These are phyloP conservation scores for Coptotermes formosanus DNA, from an alignment of 1,140 invertebrate genomes.

Conservation along the genomic window DNA sequence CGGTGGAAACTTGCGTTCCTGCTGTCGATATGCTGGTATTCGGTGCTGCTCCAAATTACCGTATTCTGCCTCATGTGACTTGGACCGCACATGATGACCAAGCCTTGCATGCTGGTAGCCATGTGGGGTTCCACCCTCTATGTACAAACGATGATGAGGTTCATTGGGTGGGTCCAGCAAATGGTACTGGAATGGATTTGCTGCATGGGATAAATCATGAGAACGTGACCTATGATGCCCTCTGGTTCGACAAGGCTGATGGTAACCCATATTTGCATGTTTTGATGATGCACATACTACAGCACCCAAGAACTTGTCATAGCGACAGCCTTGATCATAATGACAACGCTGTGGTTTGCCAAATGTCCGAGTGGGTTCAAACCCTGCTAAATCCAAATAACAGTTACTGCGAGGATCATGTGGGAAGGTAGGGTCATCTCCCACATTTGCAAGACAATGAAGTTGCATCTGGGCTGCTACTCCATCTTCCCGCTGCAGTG, in stretches of 20 bases:
- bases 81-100: conserved; percentile 37
- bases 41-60: conserved; percentile 1
- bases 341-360: neutral
- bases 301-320: conserved; percentile 49
- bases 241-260: conserved; percentile 44
- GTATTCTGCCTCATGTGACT: conserved; percentile 37
- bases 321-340: conserved; percentile 46
- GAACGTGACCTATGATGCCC: conserved; percentile 49
- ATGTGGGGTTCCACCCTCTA: neutral
- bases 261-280: conserved; percentile 44
- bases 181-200: conserved; percentile 45
- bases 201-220: conserved; percentile 50
- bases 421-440: neutral
- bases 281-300: conserved; percentile 54
- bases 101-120: neutral
- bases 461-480: conserved; percentile 3
- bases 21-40: neutral
- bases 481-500: conserved; percentile 15
- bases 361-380: conserved; percentile 40
- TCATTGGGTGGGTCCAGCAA: conserved; percentile 45
- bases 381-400: conserved; percentile 50
- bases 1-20: conserved; percentile 26
- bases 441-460: conserved; percentile 12
- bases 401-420: conserved; percentile 38
- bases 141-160: neutral